Evolutionary conservation across 2,888 invertebrate genomes (phyloP).

Genomic region (Smittia sp.): DNA sequence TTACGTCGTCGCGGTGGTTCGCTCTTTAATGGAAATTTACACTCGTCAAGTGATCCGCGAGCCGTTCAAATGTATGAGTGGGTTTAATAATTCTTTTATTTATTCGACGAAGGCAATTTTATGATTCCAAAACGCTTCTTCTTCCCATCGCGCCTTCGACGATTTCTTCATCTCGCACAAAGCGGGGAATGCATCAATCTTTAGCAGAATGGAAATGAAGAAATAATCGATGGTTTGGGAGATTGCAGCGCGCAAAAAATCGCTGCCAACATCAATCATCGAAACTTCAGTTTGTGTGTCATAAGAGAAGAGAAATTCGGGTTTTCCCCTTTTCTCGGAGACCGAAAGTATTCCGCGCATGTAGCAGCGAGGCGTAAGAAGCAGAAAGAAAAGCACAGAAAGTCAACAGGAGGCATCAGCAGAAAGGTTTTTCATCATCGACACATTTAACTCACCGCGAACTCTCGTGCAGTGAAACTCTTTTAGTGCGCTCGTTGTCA

Average conservation of each 20-base stretch:
- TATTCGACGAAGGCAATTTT: neutral
- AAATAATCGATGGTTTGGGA: neutral
- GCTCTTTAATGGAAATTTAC: constrained; percentile 1
- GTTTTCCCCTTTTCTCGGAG: neutral
- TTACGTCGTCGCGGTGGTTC: neutral
- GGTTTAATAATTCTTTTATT: neutral
- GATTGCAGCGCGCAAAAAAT: neutral
- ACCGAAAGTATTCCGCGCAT: neutral
- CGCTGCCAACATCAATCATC: constrained; percentile 13
- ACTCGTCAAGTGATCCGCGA: neutral
- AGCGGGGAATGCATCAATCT: neutral
- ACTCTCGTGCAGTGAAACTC: neutral
- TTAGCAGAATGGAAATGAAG: neutral
- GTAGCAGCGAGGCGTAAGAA: neutral
- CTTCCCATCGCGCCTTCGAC: neutral
- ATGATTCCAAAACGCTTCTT: constrained; percentile 9
- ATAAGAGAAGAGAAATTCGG: neutral
- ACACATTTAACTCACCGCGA: neutral
- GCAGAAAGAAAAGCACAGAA: neutral
- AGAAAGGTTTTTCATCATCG: neutral
- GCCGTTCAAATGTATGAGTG: neutral
- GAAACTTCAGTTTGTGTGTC: neutral
- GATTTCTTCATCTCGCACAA: neutral
- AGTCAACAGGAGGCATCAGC: neutral
- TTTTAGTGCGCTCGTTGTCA: neutral